Evolutionary conservation across 2,888 invertebrate species (phyloP), one percentile per base, ranked within the genome.

Genomic region (Cephus nigrinus): DNA sequence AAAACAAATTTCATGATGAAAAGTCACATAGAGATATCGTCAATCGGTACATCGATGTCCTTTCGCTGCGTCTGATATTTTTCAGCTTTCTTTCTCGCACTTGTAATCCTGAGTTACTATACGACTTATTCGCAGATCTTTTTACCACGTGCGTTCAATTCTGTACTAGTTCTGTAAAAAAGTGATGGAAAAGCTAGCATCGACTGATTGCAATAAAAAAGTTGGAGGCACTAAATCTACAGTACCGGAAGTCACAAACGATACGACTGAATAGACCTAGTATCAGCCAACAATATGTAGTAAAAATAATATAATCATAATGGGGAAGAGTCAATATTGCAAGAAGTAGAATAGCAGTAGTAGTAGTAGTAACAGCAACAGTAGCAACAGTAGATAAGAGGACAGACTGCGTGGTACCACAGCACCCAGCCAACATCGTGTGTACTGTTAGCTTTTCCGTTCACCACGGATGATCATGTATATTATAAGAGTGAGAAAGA

Each of bases 391-490:
- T n/a, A 32, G 74, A 74, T 74, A 33, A 35, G 36, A 33, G 23
- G 30, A 35, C 74, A 74, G 74, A 74, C 74, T 74, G 74, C 74
- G 74, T 74, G 74, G 74, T 74, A 34, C 74, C 74, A 34, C 36
- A 12, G 30, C 30, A 33, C 71, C 71, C 12, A 4, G 15, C 31
- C 31, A 71, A 71, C 12, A 71, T 71, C 30, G 71, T 71, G 31
- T 33, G 71, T 71, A 12, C 23, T 23, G 55, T 55, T 55, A 55
- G 55, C 55, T 55, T 55, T 55, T 55, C 55, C 23, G 55, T 55
- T 55, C 55, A 23, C 55, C 23, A 9, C 55, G 23, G 55, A 55
- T 55, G 23, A 9, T 23, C 23, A 9, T 55, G 55, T 55, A 9
- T 55, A 2, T 55, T 55, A 23, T 36, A 74, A 69, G 35, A 69